Evolutionary conservation across 2,113 vertebrate species (phyloP), one percentile per base, ranked within the genome.

Genomic region (Myotis davidii): DNA sequence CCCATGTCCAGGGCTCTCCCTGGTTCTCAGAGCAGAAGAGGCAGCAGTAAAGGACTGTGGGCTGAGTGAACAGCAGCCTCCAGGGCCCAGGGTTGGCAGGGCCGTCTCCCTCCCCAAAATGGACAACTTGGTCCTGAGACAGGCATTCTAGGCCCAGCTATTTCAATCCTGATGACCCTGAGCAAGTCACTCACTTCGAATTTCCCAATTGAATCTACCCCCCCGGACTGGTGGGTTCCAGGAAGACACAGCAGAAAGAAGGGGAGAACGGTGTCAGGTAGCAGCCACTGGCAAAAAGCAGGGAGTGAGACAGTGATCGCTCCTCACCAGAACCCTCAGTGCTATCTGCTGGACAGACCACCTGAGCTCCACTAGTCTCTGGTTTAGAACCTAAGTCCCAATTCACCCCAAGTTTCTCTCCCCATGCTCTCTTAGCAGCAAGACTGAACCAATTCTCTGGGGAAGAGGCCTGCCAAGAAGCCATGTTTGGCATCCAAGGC

Each of bases 111-210:
- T 69, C 72, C 54, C 42, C 2, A 9, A 29, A 7, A 34, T 1
- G 37, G 25, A 13, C 29, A 54, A 37, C 69, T 0, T 3, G 16
- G 23, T n/a, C 5, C 23, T 0, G 29, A 34, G 61, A 67, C 8
- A 32, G 69, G 29, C 4, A 0, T 48, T 88, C 23, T 2, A 74
- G 73, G 29, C 78, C n/a, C 56, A 82, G 37, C 27, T 20, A 48
- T 18, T 59, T 77, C 13, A 1, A 61, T 42, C 48, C 65, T 10
- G 0, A 27, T 2, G 18, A 73, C 61, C 20, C 27, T 18, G 12
- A 0, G 21, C 77, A 59, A 59, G 39, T 84, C 23, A 79, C 21
- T 13, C 50, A 34, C 84, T 27, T 76, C 1, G 0, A 81, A 64
- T 50, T 78, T 65, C 45, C 67, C 52, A 56, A 14, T 29, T 86